These are phyloP conservation scores for Corythornis cristatus DNA, from an alignment of 2,113 vertebrate species.

Conservation along the genomic window DNA sequence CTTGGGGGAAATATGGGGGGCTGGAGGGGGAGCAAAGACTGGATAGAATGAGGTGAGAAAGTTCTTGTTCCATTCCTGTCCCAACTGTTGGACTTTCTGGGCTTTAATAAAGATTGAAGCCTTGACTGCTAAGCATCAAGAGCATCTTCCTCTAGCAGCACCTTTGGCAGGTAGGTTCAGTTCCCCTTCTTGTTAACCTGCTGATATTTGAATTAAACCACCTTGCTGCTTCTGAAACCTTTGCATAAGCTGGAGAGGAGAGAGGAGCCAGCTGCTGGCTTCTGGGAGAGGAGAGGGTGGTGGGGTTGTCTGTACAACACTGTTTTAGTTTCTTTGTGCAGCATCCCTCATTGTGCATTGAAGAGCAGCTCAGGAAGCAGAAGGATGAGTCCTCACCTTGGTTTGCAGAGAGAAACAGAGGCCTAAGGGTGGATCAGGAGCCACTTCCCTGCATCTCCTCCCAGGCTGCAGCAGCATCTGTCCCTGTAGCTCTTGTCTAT, in stretches of 20 bases:
- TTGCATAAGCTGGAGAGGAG: neutral
- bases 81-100: neutral
- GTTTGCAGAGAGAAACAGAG: rapidly evolving
- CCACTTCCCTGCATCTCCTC: rapidly evolving
- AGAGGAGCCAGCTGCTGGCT: neutral
- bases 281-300: neutral
- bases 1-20: neutral
- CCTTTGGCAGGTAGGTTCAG: neutral
- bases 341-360: rapidly evolving
- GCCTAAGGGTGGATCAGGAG: neutral
- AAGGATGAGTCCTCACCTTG: rapidly evolving
- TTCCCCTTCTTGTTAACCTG: neutral
- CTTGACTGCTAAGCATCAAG: neutral
- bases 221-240: neutral
- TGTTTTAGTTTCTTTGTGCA: rapidly evolving
- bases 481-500: neutral
- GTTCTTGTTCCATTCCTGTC: neutral
- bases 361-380: neutral
- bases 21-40: neutral
- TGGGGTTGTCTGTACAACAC: neutral
- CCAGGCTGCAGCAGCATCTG: neutral
- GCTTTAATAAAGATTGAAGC: neutral
- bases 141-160: neutral
- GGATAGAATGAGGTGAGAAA: neutral
- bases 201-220: neutral